phyloP scores from a whole-genome alignment of 2,888 invertebrate species.

The Drosophila conformis region DNA sequence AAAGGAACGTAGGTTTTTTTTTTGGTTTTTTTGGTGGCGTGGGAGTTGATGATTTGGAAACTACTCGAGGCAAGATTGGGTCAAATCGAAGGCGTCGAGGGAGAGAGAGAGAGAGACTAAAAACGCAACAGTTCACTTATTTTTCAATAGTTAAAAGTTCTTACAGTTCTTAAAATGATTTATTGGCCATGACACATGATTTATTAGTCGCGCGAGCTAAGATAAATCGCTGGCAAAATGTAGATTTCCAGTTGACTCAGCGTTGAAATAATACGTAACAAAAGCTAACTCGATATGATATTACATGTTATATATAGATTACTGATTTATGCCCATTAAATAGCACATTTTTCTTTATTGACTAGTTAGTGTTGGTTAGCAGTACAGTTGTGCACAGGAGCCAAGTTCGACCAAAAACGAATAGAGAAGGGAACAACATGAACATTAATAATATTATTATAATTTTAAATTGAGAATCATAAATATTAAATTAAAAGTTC shows the following conservation, averaged over 20 bases:
- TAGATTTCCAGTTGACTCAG: slow-evolving; percentile 13
- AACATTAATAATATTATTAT: too few relatives aligned
- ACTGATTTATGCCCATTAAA: neutral
- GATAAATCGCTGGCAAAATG: slow-evolving; percentile 5
- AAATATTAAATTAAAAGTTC: neutral
- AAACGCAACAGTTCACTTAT: slow-evolving; percentile 43
- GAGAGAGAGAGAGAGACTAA: slow-evolving; percentile 13
- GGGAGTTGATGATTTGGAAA: slow-evolving; percentile 58
- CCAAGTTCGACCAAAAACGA: neutral
- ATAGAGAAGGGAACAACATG: neutral
- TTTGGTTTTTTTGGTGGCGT: slow-evolving; percentile 26
- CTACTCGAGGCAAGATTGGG: slow-evolving; percentile 49
- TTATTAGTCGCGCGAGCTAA: slow-evolving; percentile 26
- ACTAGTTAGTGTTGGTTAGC: neutral
- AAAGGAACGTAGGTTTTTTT: slow-evolving; percentile 38
- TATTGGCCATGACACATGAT: slow-evolving; percentile 48
- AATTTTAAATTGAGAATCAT: neutral
- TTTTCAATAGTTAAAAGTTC: slow-evolving; percentile 47
- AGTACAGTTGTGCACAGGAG: neutral
- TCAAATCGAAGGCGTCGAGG: slow-evolving; percentile 50
- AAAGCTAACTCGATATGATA: neutral
- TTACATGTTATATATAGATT: neutral
- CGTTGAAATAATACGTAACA: neutral
- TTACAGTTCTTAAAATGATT: slow-evolving; percentile 54
- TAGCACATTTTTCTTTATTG: neutral